Percentiles rank a stretch among this genome's conserved stretches.
phyloP scores from a whole-genome alignment of 2,113 vertebrate species.

The Onychorhynchus coronatus region DNA sequence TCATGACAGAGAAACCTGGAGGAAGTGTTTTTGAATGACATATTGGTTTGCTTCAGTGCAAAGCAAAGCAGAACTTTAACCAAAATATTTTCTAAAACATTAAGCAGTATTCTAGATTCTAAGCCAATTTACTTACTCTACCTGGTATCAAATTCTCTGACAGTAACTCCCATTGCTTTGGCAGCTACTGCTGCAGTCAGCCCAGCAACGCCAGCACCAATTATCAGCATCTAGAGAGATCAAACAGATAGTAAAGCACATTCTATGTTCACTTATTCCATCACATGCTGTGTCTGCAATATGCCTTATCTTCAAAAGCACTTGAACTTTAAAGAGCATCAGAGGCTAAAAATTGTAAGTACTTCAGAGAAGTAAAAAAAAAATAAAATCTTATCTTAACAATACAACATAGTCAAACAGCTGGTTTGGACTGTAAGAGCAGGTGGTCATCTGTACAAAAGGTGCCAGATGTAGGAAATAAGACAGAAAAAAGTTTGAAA shows the following conservation, averaged over 20 bases:
- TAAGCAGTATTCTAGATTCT: not conserved
- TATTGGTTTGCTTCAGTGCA: not conserved
- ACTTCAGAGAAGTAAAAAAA: not conserved
- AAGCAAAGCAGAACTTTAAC: not conserved
- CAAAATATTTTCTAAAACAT: not conserved
- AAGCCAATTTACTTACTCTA: constrained; percentile 36
- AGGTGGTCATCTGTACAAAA: not conserved
- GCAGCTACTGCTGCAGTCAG: constrained; percentile 81
- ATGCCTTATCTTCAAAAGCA: constrained; percentile 49
- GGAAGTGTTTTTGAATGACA: not conserved
- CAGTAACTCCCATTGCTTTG: constrained; percentile 82
- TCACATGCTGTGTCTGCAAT: constrained; percentile 2
- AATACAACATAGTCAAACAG: not conserved
- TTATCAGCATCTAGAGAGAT: constrained; percentile 75
- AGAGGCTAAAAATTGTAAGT: not conserved
- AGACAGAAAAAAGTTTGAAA: not conserved
- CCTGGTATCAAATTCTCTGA: constrained; percentile 81
- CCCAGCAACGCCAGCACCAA: constrained; percentile 81
- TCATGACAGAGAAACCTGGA: not conserved
- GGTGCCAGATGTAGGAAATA: not conserved
- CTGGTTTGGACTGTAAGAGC: not conserved
- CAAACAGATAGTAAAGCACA: constrained; percentile 27
- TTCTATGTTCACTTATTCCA: constrained; percentile 15
- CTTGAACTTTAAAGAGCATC: constrained; percentile 2
- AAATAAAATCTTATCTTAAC: not conserved